Evolutionary conservation across 2,888 invertebrate species (phyloP), one percentile per base, ranked within the genome.

Genomic region (Melanostoma scalare): DNA sequence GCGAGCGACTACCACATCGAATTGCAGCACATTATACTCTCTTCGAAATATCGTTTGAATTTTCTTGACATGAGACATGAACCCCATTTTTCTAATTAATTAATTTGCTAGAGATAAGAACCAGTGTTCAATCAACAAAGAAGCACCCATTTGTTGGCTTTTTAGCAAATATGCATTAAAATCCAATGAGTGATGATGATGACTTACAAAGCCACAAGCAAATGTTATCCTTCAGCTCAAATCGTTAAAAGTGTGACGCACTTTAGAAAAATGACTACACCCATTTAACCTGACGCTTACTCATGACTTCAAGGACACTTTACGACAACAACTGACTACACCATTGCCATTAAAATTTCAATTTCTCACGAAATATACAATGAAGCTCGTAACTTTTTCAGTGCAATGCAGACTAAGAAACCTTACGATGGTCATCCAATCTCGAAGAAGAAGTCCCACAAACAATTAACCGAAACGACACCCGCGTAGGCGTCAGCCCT

Each of bases 391-490:
- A 69, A 68, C 68, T 73, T 50, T 50, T 48, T 50, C 33, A 35
- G 52, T 9, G 6, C 44, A 30, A 53, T 42, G 46, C 48, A 53
- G 42, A 38, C 52, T 40, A 61, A 63, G n/a, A 36, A 63, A 58
- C 44, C 36, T 36, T 33, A 8, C 10, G 1, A 60, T 38, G 63
- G 42, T 55, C 61, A 69, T 61, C 67, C 74, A 50, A 74, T 55
- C 53, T 46, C 68, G 44, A 52, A 46, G 40, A 40, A 42, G 38
- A 42, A 63, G 31, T 68, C 48, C 65, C 56, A 55, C 30, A 31
- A 73, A 82, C 69, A 84, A 84, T 74, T 84, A 84, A 78, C 63
- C 63, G 8, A 65, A 63, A 58, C 65, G 74, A 65, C 78, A 78
- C 50, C 61, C 42, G 46, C 36, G 84, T 79, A 79, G 79, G 84